Evolutionary conservation across 2,113 vertebrate genomes (phyloP), one percentile per base, ranked within the genome.

Genomic region (Mixornis gularis): DNA sequence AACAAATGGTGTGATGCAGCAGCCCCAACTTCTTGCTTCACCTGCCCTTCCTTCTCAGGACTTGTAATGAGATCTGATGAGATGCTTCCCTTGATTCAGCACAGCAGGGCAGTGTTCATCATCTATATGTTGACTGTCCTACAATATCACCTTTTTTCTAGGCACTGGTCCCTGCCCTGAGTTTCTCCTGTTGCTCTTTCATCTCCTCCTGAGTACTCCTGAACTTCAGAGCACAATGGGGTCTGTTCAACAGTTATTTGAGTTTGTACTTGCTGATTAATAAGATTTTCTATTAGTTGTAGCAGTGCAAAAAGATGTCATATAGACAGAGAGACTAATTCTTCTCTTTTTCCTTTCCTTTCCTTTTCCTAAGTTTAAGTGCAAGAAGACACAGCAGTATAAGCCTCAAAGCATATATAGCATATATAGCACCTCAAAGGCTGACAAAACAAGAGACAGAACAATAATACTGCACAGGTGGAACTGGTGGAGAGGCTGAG

Each of bases 401-500:
- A 32, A 64, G 14, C 34, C 71, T 64, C 41, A 41, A 41, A 41
- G 41, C 41, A 41, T 41, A 16, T 41, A 38, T 38, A 38, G 38
- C 38, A 38, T 38, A 36, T 13, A 16, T 41, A 41, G 41, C 41
- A 29, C n/a, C 0, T 0, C 2, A 2, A 18, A 48, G 49, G 12
- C 36, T 66, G 62, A 36, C 17, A 51, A 41, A 38, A 34, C 18
- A 66, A 74, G 65, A 53, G 46, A 41, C 3, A 62, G 55, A 85
- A 7, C 19, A 71, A 38, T 52, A 34, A n/a, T 16, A 68, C 7
- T 85, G 40, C 40, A 63, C 17, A 60, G 0, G 2, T 13, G 58
- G 52, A 38, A 56, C 14, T 77, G 55, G 14, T 7, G 6, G 21
- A 88, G 63, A 32, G 25, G 13, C 18, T 78, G 65, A 41, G 34